Base-by-base conservation (phyloP, 2,113 vertebrate genomes). In the Nibea coibor region DNA sequence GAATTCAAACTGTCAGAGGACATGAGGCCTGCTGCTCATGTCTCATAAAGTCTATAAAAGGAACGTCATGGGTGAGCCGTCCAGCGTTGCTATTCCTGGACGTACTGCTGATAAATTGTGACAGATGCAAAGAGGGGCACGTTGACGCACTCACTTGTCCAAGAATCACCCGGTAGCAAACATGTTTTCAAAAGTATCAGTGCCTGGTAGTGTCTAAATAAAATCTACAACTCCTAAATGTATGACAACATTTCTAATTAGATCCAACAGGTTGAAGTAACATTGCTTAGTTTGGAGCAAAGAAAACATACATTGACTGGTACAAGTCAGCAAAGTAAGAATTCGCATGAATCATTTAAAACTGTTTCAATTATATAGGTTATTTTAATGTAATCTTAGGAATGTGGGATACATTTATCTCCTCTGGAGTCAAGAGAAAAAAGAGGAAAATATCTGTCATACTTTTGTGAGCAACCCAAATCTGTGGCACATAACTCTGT, bases 41-140 rank as follows among this genome's bases (percentile, higher is more conserved):
- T 87, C 93, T 92, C 83, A 35, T 35, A 85, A 93, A 95, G 91
- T 94, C 97, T 99, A 97, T 98, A 98, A 97, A 98, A 97, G 96
- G 96, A 96, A 95, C 94, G 91, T 88, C 78, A 91, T 88, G 87
- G 81, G 83, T 83, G 80, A 92, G 84, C 83, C 24, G 45, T 84
- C 87, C 91, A 89, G 84, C 57, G 90, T 91, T 95, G 93, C 98
- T 99, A 99, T 99, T 99, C 94, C 91, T 94, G 97, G 97, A 95
- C 87, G 75, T 89, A 82, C 92, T 82, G 91, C 95, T 99, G 98
- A 98, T 93, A 94, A 94, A 93, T 80, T 92, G 94, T 88, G 95
- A 98, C 98, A 99, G 97, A 98, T 98, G 98, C 94, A 94, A 82
- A 76, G 78, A 70, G 71, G 78, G 96, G 95, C 96, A 96, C 96